phyloP scores from a whole-genome alignment of 2,888 invertebrate species.

The Pseudeuparius sepicola region DNA sequence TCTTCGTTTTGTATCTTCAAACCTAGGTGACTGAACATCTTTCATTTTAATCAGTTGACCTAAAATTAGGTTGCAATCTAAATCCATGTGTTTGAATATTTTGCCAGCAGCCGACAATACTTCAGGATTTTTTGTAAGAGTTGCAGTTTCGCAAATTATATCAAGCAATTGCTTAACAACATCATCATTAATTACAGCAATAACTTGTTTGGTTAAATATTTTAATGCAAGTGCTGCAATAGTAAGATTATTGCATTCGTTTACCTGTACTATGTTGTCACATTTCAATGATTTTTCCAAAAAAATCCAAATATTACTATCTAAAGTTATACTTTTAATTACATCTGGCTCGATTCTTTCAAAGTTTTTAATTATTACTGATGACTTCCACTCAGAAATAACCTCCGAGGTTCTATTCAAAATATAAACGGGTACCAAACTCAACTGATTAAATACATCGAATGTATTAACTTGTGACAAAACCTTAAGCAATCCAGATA shows the following conservation, averaged over 20 bases:
- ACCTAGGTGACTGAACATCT: slow-evolving; percentile 40
- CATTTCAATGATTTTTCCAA: slow-evolving; percentile 46
- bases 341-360: slow-evolving; percentile 28
- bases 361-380: slow-evolving; percentile 27
- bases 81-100: slow-evolving; percentile 54
- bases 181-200: slow-evolving; percentile 42
- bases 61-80: slow-evolving; percentile 52
- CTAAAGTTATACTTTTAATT: slow-evolving; percentile 23
- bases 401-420: no score
- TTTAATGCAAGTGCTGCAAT: slow-evolving; percentile 20
- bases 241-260: slow-evolving; percentile 17
- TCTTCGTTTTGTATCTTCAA: slow-evolving; percentile 35
- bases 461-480: slow-evolving; percentile 30
- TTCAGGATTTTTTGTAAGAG: slow-evolving; percentile 49
- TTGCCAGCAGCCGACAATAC: slow-evolving; percentile 51
- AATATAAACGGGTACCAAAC: no score
- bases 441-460: slow-evolving; percentile 30
- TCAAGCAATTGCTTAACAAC: slow-evolving; percentile 42
- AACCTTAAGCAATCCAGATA: slow-evolving; percentile 36
- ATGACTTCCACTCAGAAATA: slow-evolving; percentile 25
- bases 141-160: slow-evolving; percentile 46
- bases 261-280: slow-evolving; percentile 35
- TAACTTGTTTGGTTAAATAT: slow-evolving; percentile 40
- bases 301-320: slow-evolving; percentile 46
- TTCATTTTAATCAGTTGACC: slow-evolving; percentile 52